phyloP scores from a whole-genome alignment of 2,797 vertebrate species.

The Poecilia velifera region DNA sequence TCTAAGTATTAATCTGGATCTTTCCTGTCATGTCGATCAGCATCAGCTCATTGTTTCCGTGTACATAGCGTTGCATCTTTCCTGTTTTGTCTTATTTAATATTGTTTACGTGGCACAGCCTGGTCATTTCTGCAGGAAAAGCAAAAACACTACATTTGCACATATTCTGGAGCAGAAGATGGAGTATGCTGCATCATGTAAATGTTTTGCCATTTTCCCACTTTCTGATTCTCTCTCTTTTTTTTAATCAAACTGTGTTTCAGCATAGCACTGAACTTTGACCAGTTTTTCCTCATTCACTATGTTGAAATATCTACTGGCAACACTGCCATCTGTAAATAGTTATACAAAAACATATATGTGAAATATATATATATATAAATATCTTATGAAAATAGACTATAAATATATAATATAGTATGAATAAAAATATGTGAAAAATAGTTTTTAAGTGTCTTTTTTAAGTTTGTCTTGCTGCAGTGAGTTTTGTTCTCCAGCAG shows the following conservation, averaged over 20 bases:
- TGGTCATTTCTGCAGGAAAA: conserved; percentile 41
- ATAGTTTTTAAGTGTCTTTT: conserved; percentile 10
- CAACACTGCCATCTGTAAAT: conserved; percentile 76
- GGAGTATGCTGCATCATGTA: conserved; percentile 15
- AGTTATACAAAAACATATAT: conserved; percentile 75
- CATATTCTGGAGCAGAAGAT: conserved; percentile 52
- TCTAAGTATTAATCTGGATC: conserved; percentile 47
- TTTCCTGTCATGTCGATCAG: conserved; percentile 42
- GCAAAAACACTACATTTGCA: conserved; percentile 70
- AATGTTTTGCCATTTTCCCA: conserved; percentile 32
- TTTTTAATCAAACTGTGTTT: conserved; percentile 44
- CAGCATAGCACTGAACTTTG: conserved; percentile 68
- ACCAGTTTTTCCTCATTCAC: conserved; percentile 56
- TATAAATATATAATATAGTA: conserved; percentile 78
- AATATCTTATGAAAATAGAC: conserved; percentile 70
- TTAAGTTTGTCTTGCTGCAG: not conserved
- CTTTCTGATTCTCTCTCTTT: conserved; percentile 15
- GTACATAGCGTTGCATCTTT: conserved; percentile 24
- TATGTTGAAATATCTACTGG: conserved; percentile 71
- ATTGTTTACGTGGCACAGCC: conserved; percentile 27
- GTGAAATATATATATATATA: conserved; percentile 59
- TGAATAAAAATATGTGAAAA: conserved; percentile 74
- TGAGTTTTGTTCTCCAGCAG: conserved; percentile 32
- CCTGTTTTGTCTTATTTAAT: conserved; percentile 42
- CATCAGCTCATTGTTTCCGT: conserved; percentile 33